These are phyloP conservation scores for Diglossa brunneiventris DNA, from an alignment of 2,113 vertebrate genomes.

Conservation along the genomic window DNA sequence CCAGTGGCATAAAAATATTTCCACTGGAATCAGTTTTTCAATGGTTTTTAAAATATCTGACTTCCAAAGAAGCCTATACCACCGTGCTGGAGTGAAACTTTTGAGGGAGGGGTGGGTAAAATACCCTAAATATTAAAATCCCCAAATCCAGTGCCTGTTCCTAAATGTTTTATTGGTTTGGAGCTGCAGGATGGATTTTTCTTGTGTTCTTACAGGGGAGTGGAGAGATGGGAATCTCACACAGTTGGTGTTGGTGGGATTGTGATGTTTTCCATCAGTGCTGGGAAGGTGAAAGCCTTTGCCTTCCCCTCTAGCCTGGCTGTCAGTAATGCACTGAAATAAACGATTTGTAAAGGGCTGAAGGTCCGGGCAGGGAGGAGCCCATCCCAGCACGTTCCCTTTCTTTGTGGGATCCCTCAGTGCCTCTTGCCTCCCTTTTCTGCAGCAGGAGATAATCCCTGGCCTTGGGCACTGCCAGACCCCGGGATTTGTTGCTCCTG, in stretches of 20 bases:
- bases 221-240: neutral
- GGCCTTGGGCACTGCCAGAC: neutral
- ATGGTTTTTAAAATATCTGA: neutral
- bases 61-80: neutral
- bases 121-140: too few relatives aligned
- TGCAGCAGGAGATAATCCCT: neutral
- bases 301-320: neutral
- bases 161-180: neutral
- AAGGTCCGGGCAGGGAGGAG: neutral
- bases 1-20: neutral
- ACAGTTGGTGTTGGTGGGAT: neutral
- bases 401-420: neutral
- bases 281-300: neutral
- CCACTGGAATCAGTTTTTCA: neutral
- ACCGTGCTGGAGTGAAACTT: neutral
- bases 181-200: neutral
- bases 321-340: neutral
- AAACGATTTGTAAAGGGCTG: rapidly evolving
- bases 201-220: neutral
- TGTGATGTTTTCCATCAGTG: neutral
- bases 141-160: neutral
- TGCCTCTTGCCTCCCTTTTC: neutral
- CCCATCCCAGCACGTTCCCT: neutral
- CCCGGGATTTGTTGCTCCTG: neutral
- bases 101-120: neutral